These are phyloP conservation scores for Plecturocebus donacophilus DNA, from an alignment of 2,113 vertebrate species.

Conservation along the genomic window DNA sequence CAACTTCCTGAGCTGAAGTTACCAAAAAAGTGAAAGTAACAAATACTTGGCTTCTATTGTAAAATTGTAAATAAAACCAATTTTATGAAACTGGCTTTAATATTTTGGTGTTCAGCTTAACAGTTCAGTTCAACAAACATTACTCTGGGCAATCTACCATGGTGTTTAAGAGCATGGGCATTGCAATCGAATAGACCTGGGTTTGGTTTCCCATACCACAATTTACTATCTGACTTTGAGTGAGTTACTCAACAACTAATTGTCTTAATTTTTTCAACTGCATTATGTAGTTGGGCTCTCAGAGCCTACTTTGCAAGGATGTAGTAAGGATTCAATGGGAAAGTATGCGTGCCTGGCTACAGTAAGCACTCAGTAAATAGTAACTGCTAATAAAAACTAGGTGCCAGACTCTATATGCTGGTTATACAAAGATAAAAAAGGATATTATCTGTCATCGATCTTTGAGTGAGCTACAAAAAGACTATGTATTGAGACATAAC, in stretches of 20 bases:
- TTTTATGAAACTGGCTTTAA: background rate
- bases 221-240: background rate
- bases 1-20: background rate
- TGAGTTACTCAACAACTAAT: background rate
- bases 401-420: background rate
- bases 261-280: background rate
- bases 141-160: background rate
- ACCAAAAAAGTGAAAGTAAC: background rate
- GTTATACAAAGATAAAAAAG: background rate
- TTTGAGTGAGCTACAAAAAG: background rate
- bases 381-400: constrained; percentile 8
- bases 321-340: background rate
- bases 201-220: background rate
- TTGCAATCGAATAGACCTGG: background rate
- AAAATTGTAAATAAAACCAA: constrained; percentile 10
- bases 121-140: constrained; percentile 12
- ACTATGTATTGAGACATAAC: background rate
- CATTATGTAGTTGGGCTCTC: background rate
- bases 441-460: background rate
- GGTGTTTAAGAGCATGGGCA: background rate
- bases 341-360: background rate
- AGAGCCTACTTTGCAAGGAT: background rate
- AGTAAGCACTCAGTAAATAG: background rate
- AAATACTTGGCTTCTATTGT: background rate
- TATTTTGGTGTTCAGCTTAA: background rate